These are phyloP conservation scores for Pachymerium ferrugineum DNA, from an alignment of 2,888 invertebrate species.

Conservation along the genomic window DNA sequence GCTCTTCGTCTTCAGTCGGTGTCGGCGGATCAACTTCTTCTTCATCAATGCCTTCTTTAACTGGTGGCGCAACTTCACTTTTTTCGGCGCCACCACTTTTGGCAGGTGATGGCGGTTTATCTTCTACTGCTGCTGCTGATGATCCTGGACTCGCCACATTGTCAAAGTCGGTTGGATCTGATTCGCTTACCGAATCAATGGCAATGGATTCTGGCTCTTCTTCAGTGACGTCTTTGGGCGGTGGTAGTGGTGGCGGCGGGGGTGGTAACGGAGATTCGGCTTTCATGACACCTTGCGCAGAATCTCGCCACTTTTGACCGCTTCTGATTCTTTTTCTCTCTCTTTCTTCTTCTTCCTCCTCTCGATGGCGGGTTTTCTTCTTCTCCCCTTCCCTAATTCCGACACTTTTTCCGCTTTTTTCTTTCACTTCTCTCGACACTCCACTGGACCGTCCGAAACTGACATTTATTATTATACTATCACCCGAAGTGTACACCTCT, in stretches of 20 bases:
- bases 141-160: background rate
- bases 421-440: constrained; percentile 46
- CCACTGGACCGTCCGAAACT: constrained; percentile 56
- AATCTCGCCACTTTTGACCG: constrained; percentile 57
- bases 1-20: background rate
- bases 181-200: background rate
- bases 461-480: constrained; percentile 86
- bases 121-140: background rate
- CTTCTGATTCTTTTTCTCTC: constrained; percentile 63
- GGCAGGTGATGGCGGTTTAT: background rate
- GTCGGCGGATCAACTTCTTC: background rate
- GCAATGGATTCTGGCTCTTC: background rate
- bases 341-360: constrained; percentile 18
- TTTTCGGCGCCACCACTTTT: background rate
- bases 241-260: constrained; percentile 34
- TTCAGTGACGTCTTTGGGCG: constrained; percentile 30
- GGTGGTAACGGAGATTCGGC: too few species aligned
- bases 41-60: background rate
- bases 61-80: background rate
- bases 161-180: background rate
- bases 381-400: constrained; percentile 3
- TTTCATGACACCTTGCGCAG: constrained; percentile 57
- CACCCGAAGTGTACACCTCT: constrained; percentile 86
- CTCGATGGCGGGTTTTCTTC: background rate
- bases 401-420: background rate